These are phyloP conservation scores for Halictus quadricinctus DNA, from an alignment of 2,888 invertebrate genomes.

Conservation along the genomic window DNA sequence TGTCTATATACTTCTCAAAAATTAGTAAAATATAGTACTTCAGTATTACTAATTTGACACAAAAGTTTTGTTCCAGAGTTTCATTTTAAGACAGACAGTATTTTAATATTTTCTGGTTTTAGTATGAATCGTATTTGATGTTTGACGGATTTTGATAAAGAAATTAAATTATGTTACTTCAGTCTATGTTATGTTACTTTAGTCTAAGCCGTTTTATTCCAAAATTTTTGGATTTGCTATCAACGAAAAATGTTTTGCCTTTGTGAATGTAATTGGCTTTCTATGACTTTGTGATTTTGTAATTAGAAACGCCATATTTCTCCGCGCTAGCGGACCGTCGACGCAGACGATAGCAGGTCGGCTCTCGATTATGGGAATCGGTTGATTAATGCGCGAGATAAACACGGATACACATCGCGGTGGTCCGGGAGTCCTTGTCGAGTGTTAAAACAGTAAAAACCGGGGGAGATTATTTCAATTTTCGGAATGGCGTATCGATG, in stretches of 20 bases:
- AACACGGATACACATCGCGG: background rate
- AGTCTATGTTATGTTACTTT: no score
- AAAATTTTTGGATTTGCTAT: no score
- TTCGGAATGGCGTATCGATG: conserved; percentile 9
- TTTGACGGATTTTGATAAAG: no score
- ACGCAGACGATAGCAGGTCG: conserved; percentile 7
- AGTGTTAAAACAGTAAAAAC: conserved; percentile 21
- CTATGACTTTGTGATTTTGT: background rate
- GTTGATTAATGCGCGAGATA: conserved; percentile 8
- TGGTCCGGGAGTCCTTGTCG: background rate
- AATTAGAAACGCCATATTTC: background rate
- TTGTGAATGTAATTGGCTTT: background rate
- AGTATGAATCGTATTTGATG: no score
- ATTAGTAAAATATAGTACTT: no score
- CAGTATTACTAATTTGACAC: background rate
- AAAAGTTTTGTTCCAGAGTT: background rate
- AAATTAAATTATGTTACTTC: no score
- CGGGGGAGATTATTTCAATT: conserved; percentile 23
- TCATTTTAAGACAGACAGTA: no score
- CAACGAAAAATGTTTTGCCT: background rate
- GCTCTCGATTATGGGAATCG: background rate
- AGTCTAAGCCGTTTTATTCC: no score
- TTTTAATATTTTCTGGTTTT: no score
- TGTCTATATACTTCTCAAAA: no score
- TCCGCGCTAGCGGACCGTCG: background rate